A percentile compares a stretch with the other conserved stretches of the same genome.
phyloP scores from a whole-genome alignment of 2,888 invertebrate genomes.

The Gari tellinella region DNA sequence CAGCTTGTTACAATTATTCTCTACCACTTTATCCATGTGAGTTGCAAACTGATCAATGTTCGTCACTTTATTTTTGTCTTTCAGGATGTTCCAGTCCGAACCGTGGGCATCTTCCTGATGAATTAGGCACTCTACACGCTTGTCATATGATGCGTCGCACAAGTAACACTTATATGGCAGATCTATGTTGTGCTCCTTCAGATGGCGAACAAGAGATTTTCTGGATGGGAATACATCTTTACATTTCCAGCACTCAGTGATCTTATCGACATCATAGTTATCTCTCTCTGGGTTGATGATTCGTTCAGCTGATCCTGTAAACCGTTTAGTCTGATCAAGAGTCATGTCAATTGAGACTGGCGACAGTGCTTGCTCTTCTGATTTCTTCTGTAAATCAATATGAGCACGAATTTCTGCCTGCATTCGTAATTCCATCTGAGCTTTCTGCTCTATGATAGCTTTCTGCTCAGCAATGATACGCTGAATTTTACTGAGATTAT shows the following conservation, averaged over 20 bases:
- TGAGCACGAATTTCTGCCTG: constrained; percentile 56
- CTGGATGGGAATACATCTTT: constrained; percentile 74
- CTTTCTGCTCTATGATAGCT: constrained; percentile 57
- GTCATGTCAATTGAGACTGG: constrained; percentile 25
- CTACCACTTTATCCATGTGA: constrained; percentile 80
- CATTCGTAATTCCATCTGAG: constrained; percentile 50
- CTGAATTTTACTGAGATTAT: constrained; percentile 42
- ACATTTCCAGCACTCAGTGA: constrained; percentile 82
- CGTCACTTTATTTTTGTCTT: constrained; percentile 85
- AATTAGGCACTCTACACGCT: constrained; percentile 91
- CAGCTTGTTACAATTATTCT: constrained; percentile 70
- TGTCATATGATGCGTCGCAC: constrained; percentile 94
- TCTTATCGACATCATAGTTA: constrained; percentile 82
- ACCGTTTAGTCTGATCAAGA: constrained; percentile 44
- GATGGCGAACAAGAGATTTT: constrained; percentile 79
- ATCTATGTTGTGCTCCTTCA: constrained; percentile 82
- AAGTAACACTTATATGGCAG: constrained; percentile 95
- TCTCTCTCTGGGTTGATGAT: constrained; percentile 81
- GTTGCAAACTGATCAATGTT: constrained; percentile 74
- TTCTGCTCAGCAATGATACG: constrained; percentile 57
- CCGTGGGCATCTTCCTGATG: constrained; percentile 92
- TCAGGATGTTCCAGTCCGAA: constrained; percentile 92
- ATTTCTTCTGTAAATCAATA: constrained; percentile 49
- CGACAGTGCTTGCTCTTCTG: constrained; percentile 12
- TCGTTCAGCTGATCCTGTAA: constrained; percentile 66